Percentiles rank a stretch among this genome's conserved stretches.
Conservation (phyloP, 1,140 invertebrate genomes). For the Brachionus plicatilis region DNA sequence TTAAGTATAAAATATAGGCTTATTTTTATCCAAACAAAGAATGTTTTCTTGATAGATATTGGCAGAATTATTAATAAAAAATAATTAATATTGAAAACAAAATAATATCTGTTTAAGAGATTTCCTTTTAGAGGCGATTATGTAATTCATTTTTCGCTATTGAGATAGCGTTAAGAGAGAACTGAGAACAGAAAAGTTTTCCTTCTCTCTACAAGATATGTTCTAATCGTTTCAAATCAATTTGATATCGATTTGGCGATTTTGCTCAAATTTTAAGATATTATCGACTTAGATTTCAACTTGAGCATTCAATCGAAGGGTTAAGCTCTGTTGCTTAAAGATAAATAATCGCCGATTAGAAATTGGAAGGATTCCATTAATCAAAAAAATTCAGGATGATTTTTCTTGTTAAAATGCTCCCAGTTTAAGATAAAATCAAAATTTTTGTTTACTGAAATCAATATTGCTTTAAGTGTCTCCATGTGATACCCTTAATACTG, state of each 20-base stretch:
- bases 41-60: neutral
- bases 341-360: neutral
- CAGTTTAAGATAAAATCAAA: neutral
- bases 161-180: neutral
- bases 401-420: conserved; percentile 6
- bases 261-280: neutral
- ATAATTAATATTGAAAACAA: neutral
- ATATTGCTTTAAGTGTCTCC: neutral
- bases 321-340: neutral
- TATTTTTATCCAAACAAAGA: neutral
- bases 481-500: neutral
- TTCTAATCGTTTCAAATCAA: neutral
- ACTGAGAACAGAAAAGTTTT: neutral
- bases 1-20: neutral
- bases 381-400: neutral
- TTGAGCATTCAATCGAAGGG: neutral
- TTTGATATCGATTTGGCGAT: neutral
- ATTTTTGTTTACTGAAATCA: neutral
- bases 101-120: neutral
- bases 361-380: neutral
- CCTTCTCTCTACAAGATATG: neutral
- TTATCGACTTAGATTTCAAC: neutral
- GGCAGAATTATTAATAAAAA: neutral
- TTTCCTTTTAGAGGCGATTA: neutral
- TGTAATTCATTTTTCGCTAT: neutral